Base-by-base conservation (phyloP, 2,797 vertebrate genomes). In the Argentina silus region DNA sequence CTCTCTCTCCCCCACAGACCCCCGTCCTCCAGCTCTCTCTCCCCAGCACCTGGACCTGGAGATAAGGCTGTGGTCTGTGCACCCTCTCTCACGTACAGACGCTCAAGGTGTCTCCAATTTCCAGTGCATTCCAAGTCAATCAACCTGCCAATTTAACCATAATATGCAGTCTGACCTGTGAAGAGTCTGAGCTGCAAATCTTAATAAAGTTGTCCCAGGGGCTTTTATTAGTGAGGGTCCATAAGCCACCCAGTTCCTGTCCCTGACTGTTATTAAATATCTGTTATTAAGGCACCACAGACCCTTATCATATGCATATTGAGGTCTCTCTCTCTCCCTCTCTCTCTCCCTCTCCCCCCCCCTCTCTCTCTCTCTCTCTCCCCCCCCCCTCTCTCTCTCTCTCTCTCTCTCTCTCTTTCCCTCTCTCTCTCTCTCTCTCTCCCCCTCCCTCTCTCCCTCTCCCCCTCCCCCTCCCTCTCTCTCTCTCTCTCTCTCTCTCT, bases 71-170 rank as follows among this genome's bases (percentile, higher is more conserved):
- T 53, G 15, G 45, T 67, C 15, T 72, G 56, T 23, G 6, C 53
- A 67, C 36, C 48, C 62, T 19, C 45, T 56, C 57, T 63, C 70
- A 14, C 47, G 7, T 42, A 62, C 74, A 72, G 62, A 48, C 57
- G 63, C 84, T 83, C 79, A 80, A 80, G 71, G 75, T 80, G 75
- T 80, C 78, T 83, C 65, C 74, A 74, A 83, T 86, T 83, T 83
- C 73, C 81, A 51, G 70, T 4, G 69, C 75, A 81, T 83, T 83
- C 77, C 76, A 65, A 76, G 78, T 73, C 78, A 82, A 77, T 81
- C 83, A 81, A 75, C 74, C 67, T 68, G 53, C 56, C 76, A 78
- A 78, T 78, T 82, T 78, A 79, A 60, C 73, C 75, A 65, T 71
- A 77, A 78, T 68, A 67, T 67, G 43, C 75, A 69, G 50, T 61